These are phyloP conservation scores for Mantis religiosa DNA, from an alignment of 2,888 invertebrate genomes.

Conservation along the genomic window DNA sequence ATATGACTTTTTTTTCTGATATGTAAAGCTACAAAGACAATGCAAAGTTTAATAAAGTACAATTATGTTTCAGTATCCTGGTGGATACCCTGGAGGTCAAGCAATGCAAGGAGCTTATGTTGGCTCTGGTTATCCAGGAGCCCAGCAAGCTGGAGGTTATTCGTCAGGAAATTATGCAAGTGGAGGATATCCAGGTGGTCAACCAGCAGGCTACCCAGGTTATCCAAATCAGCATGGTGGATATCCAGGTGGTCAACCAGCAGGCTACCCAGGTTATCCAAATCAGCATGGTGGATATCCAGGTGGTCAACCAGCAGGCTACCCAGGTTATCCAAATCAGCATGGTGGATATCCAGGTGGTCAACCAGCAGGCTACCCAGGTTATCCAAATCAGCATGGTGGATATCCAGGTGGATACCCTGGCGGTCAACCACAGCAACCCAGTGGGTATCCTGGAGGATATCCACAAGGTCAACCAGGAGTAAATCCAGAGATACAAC, in stretches of 20 bases:
- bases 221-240: too few relatives aligned
- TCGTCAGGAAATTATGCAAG: not conserved
- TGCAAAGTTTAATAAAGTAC: conserved; percentile 42
- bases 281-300: too few relatives aligned
- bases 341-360: too few relatives aligned
- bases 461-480: conserved; percentile 31
- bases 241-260: too few relatives aligned
- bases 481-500: conserved; percentile 68
- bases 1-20: too few relatives aligned
- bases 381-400: not conserved
- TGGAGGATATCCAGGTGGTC: conserved; percentile 27
- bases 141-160: not conserved
- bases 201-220: conserved; percentile 28
- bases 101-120: not conserved
- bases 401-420: conserved; percentile 28
- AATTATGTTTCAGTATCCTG: not conserved
- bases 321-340: too few relatives aligned
- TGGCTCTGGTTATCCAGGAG: not conserved
- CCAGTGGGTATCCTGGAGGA: conserved; percentile 28
- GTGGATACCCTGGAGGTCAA: not conserved
- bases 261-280: too few relatives aligned
- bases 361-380: not conserved
- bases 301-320: too few relatives aligned
- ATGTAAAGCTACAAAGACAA: too few relatives aligned
- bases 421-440: not conserved